Evolutionary conservation across 53 echinoderm and acorn worm genomes (phyloP).

Genomic region (Henricia sp.): DNA sequence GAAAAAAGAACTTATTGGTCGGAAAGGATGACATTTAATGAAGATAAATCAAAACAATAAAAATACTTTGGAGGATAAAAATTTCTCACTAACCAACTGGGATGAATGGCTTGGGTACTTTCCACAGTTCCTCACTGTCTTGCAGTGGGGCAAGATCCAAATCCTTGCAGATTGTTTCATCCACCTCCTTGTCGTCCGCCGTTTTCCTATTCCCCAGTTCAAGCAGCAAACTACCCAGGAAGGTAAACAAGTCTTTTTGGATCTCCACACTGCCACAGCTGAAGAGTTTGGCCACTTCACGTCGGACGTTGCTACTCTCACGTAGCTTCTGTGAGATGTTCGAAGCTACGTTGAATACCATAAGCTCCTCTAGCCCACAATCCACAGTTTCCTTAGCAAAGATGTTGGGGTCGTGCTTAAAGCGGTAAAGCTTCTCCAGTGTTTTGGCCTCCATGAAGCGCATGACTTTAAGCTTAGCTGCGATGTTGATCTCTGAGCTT

Average conservation of each 20-base stretch:
- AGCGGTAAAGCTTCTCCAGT: slow-evolving; percentile 47
- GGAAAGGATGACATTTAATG: too few species aligned
- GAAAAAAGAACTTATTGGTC: too few species aligned
- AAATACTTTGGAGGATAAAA: too few species aligned
- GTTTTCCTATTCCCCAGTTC: slow-evolving; percentile 1
- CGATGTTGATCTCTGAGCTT: slow-evolving; percentile 14
- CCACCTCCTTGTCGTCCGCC: not conserved
- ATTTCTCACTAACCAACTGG: too few species aligned
- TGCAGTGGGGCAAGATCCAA: slow-evolving; percentile 33
- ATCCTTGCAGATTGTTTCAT: slow-evolving; percentile 30
- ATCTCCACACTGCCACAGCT: slow-evolving; percentile 25
- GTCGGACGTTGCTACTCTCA: slow-evolving; percentile 33
- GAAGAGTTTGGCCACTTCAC: slow-evolving; percentile 65
- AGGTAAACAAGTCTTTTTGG: slow-evolving; percentile 47
- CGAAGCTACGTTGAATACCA: slow-evolving; percentile 34
- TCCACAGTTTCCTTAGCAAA: slow-evolving; percentile 35
- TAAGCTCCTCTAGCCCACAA: slow-evolving; percentile 29
- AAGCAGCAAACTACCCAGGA: slow-evolving; percentile 49
- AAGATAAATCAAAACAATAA: too few species aligned
- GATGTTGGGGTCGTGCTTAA: slow-evolving; percentile 3
- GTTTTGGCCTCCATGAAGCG: slow-evolving; percentile 39
- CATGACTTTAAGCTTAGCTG: slow-evolving; percentile 52
- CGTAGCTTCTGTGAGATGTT: slow-evolving; percentile 19
- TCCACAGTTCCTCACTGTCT: slow-evolving; percentile 27
- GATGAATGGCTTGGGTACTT: slow-evolving; percentile 55